Evolutionary conservation across 2,797 vertebrate species (phyloP).

Genomic region (Hybognathus amarus): DNA sequence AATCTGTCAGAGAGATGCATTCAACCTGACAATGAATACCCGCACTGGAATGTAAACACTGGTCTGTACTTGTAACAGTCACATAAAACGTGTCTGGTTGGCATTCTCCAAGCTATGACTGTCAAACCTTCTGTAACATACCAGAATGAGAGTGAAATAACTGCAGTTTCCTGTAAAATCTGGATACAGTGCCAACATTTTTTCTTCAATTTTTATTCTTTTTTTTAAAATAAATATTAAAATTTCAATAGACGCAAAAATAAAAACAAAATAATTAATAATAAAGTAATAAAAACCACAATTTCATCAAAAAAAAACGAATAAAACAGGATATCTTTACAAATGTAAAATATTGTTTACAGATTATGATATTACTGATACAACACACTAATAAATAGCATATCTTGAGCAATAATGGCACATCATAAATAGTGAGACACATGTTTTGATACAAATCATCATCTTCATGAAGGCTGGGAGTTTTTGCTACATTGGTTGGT

Average conservation of each 20-base stretch:
- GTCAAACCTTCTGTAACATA: slow-evolving; percentile 42
- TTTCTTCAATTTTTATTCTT: too few species aligned
- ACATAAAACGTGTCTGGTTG: slow-evolving; percentile 49
- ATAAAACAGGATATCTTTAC: not conserved
- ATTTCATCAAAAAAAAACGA: not conserved
- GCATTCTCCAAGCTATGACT: slow-evolving; percentile 42
- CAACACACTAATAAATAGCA: not conserved
- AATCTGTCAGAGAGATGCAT: slow-evolving; percentile 29
- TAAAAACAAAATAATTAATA: not conserved
- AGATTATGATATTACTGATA: not conserved
- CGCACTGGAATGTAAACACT: slow-evolving; percentile 27
- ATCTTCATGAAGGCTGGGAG: not conserved
- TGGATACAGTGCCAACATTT: slow-evolving; percentile 44
- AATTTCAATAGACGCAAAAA: not conserved
- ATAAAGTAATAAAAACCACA: too few species aligned
- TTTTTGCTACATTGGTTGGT: not conserved
- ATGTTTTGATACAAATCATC: slow-evolving; percentile 8
- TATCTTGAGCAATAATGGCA: not conserved
- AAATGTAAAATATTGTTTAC: not conserved
- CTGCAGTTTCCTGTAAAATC: slow-evolving; percentile 45
- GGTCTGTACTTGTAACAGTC: slow-evolving; percentile 55
- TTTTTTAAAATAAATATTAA: too few species aligned
- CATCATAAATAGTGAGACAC: slow-evolving; percentile 8
- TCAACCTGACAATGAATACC: slow-evolving; percentile 24
- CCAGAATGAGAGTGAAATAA: slow-evolving; percentile 42